Evolutionary conservation across 2,113 vertebrate species (phyloP), one percentile per base, ranked within the genome.

Genomic region (Corvus moneduloides): DNA sequence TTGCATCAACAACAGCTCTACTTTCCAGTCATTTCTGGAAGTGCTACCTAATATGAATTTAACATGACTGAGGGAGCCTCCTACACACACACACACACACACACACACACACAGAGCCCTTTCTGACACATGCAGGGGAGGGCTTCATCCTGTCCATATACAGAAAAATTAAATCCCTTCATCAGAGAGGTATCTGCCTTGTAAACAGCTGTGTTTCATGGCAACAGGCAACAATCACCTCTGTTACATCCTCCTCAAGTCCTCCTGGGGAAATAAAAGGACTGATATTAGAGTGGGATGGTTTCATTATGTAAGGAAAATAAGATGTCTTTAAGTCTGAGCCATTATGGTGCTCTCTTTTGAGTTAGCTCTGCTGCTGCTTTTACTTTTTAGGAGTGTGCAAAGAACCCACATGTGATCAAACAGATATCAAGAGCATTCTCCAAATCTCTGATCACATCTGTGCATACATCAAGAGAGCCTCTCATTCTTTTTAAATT

Each of bases 21-120:
- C 66, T 87, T 87, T 67, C 67, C 86, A 93, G 68, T 67, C 81
- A 69, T 76, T 94, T 84, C 88, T 81, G 82, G 46, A 94, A 97
- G 58, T 76, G 76, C 28, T 91, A 71, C 66, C 77, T 96, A 82
- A 76, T 81, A 75, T 35, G 85, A 77, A 95, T 95, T 82, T 90
- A 89, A 77, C 69, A n/a, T 10, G 52, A 76, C 59, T 83, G 75
- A 84, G 73, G 28, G 52, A 90, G 35, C 75, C 77, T 91, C 91
- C 78, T 48, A 62, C 64, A 49, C 33, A 30, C 24, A 59, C 32
- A 46, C 39, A 55, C 41, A 55, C 51, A 43, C 54, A 21, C 33
- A 69, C 37, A 39, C 39, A 39, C 39, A 55, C 41, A 55, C 51
- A 43, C 54, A 21, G 7, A 15, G 12, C 5, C 37, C 24, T 62